Conservation (phyloP, 2,113 vertebrate species). For the Mastomys coucha region DNA sequence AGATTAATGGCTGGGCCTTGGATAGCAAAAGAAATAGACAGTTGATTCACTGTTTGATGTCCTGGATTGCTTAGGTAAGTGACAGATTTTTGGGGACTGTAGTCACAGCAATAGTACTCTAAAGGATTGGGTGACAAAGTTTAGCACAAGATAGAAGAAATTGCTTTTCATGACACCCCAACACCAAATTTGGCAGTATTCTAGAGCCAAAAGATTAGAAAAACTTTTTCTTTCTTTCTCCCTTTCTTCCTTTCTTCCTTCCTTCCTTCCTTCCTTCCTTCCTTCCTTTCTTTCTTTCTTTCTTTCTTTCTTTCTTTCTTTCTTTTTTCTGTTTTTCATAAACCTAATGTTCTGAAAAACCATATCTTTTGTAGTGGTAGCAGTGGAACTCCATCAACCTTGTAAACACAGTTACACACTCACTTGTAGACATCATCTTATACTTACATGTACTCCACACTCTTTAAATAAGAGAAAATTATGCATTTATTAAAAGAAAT, state of each 20-base stretch:
- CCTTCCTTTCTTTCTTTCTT: neutral
- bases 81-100: neutral
- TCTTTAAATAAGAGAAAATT: neutral
- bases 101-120: neutral
- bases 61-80: neutral
- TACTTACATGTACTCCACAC: neutral
- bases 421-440: neutral
- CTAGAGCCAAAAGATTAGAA: neutral
- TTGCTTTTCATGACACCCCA: neutral
- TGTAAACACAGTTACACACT: neutral
- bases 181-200: neutral
- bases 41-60: neutral
- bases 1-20: neutral
- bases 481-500: conserved; percentile 32
- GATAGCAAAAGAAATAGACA: neutral
- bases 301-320: too few relatives aligned
- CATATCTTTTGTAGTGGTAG: neutral
- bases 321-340: neutral
- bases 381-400: neutral
- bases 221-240: neutral
- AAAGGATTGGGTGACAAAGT: neutral
- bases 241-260: too few relatives aligned
- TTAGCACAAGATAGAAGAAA: neutral
- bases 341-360: neutral
- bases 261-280: too few relatives aligned